phyloP scores from a whole-genome alignment of 2,888 invertebrate species.

The Branchellion lobata region DNA sequence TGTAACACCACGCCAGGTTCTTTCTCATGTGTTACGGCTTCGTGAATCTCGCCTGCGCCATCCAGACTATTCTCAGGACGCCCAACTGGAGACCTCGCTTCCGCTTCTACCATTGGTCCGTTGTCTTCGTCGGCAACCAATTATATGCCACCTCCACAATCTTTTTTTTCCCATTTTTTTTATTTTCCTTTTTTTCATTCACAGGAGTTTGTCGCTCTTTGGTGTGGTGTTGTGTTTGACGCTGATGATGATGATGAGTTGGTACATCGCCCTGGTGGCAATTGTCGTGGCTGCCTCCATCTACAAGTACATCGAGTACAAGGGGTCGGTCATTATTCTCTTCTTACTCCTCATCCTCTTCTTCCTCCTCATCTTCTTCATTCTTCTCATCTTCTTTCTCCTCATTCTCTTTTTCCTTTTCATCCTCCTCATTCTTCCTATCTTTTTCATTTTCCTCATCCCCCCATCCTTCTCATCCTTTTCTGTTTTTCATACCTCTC shows the following conservation, averaged over 20 bases:
- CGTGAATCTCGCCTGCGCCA: constrained; percentile 95
- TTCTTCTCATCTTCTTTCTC: too few species aligned
- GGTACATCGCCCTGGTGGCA: constrained; percentile 40
- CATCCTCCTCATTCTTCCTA: too few species aligned
- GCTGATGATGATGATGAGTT: constrained; percentile 38
- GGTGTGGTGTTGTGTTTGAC: constrained; percentile 39
- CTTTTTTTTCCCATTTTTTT: too few species aligned
- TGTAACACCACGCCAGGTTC: constrained; percentile 66
- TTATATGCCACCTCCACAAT: too few species aligned
- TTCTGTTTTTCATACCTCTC: too few species aligned
- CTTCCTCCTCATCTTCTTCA: too few species aligned
- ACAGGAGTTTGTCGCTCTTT: constrained; percentile 39
- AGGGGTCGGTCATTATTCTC: constrained; percentile 9
- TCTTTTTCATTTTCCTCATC: too few species aligned
- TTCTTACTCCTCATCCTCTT: background rate
- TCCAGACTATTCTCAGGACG: constrained; percentile 84
- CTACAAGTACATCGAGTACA: constrained; percentile 43
- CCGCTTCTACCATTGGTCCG: constrained; percentile 93
- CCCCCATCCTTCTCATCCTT: too few species aligned
- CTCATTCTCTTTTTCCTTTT: too few species aligned
- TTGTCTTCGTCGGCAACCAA: too few species aligned
- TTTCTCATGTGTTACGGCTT: constrained; percentile 99
- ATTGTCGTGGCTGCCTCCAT: constrained; percentile 35
- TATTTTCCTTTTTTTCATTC: too few species aligned
- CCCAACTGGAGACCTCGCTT: constrained; percentile 99